Conservation (phyloP, 2,888 invertebrate genomes). For the Synanthedon myopaeformis region DNA sequence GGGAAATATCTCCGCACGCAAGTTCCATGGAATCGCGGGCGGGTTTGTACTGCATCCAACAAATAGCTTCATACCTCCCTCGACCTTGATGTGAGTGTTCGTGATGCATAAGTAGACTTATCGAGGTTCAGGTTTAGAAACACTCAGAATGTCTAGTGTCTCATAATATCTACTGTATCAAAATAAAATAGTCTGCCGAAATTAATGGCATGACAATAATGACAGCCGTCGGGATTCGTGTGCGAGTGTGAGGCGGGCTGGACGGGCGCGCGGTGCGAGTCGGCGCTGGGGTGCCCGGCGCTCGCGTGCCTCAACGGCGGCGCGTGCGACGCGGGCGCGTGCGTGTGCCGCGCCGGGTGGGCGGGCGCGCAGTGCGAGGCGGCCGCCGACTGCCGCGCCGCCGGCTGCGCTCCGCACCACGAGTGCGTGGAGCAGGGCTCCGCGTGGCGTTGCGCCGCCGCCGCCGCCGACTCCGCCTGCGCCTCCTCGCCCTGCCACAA, state of each 20-base stretch:
- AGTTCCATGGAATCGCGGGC: too few relatives aligned
- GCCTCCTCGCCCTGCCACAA: conserved; percentile 78
- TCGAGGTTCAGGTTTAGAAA: too few relatives aligned
- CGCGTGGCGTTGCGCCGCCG: conserved; percentile 71
- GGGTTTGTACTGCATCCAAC: too few relatives aligned
- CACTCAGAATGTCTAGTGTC: too few relatives aligned
- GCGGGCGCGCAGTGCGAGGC: conserved; percentile 75
- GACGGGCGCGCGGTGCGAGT: conserved; percentile 71
- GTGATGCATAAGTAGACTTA: too few relatives aligned
- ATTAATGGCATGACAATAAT: not conserved
- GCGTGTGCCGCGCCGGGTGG: conserved; percentile 76
- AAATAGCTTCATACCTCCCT: too few relatives aligned
- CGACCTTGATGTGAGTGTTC: too few relatives aligned
- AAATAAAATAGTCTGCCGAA: too few relatives aligned
- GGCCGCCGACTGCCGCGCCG: conserved; percentile 75
- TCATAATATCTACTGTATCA: too few relatives aligned
- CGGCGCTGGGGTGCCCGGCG: conserved; percentile 66
- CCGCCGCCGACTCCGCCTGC: conserved; percentile 76
- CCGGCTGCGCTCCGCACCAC: conserved; percentile 30
- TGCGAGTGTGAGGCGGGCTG: conserved; percentile 81
- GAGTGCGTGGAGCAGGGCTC: conserved; percentile 63
- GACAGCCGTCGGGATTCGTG: conserved; percentile 57
- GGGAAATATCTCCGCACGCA: too few relatives aligned
- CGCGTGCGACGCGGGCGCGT: conserved; percentile 61
- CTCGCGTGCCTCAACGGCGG: conserved; percentile 75